Base-by-base conservation (phyloP, 2,888 invertebrate genomes). In the Drosophila meridiana region DNA sequence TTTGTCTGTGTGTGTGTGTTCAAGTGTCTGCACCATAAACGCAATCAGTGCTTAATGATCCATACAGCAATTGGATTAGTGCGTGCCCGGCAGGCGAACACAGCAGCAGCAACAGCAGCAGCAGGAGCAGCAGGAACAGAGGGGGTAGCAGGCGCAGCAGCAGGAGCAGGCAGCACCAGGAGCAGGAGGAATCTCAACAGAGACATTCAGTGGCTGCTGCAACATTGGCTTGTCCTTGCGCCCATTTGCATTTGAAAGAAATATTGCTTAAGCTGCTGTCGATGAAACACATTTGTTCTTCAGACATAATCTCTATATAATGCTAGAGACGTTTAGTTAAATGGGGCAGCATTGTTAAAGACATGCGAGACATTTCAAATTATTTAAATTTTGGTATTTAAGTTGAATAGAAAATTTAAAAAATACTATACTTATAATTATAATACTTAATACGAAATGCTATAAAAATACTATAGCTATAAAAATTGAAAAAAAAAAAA, bases 1-100 rank as follows among this genome's bases (percentile, higher is more conserved):
- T n/a, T n/a, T 50, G 45, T 42, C 26, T 43, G 26, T 42, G 43
- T 71, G 55, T 53, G 38, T 53, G 38, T 38, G 38, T 28, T 42
- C 59, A 30, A 47, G 68, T 73, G 72, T 71, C 69, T 87, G 80
- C 66, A 59, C 58, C 86, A 73, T 76, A 80, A 77, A 81, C 83
- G 87, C 82, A 87, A 89, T 87, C 87, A 78, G 82, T 90, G 90
- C 73, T 83, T 90, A 90, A 90, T 90, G 87, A 89, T 88, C 87
- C 87, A 69, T 76, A 67, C 53, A 56, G 73, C 82, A 83, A 87
- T 90, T 90, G 87, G 84, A 87, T 87, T 87, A 87, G 84, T 80
- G 76, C 56, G 61, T 77, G 77, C 75, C 70, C 61, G 47, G 50
- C 60, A 69, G 82, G 79, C 58, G 73, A 63, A 78, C 50, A 55